Evolutionary conservation across 2,113 vertebrate genomes (phyloP).

Genomic region (Pao palembangensis): DNA sequence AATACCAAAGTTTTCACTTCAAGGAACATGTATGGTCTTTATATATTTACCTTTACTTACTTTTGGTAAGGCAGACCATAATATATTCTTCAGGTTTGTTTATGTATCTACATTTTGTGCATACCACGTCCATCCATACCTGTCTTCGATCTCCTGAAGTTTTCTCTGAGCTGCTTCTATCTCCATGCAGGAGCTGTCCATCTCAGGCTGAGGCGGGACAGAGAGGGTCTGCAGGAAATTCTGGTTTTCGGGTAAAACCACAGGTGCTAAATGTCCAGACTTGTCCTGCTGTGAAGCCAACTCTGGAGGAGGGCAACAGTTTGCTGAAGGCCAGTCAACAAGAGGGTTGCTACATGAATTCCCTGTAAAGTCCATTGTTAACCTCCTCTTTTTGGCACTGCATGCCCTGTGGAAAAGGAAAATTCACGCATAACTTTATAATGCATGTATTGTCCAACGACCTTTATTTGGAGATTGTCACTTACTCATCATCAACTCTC

Average conservation of each 20-base stretch:
- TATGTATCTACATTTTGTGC: background rate
- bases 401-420: constrained; percentile 58
- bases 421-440: no score
- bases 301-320: constrained; percentile 15
- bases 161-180: constrained; percentile 75
- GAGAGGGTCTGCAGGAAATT: constrained; percentile 12
- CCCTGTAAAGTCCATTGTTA: constrained; percentile 52
- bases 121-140: constrained; percentile 43
- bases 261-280: constrained; percentile 24
- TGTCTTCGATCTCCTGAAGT: constrained; percentile 77
- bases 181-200: constrained; percentile 71
- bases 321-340: constrained; percentile 35
- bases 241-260: constrained; percentile 8
- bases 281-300: constrained; percentile 20
- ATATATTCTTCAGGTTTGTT: no score
- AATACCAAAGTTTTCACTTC: constrained; percentile 2
- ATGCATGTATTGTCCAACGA: no score
- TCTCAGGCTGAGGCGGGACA: constrained; percentile 24
- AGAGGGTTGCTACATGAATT: constrained; percentile 12
- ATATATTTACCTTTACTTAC: no score
- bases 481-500: constrained; percentile 74
- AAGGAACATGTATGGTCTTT: background rate
- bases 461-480: background rate
- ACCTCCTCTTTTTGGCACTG: constrained; percentile 70
- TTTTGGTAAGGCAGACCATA: no score